Base-by-base conservation (phyloP, 2,888 invertebrate species). In the Chaetoderma sp. region DNA sequence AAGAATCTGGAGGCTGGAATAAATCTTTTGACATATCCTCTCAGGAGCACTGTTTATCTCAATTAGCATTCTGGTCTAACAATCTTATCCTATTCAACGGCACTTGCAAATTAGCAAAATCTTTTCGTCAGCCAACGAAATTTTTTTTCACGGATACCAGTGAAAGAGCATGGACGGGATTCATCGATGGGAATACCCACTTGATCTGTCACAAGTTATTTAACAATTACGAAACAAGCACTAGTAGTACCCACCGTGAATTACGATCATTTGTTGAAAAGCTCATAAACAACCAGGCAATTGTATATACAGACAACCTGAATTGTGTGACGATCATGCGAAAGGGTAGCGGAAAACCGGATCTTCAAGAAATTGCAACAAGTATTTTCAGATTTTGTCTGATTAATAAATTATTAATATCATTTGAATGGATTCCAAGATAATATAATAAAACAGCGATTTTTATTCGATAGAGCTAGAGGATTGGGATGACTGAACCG, bases 371-470 rank as follows among this genome's bases (percentile, higher is more conserved):
- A 25, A 10, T 52, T 23, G 39, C 52, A n/a, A 28, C 52, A 25
- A 30, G 30, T 32, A 27, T 60, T 25, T 60, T 45, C 21, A 36
- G 39, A 13, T 10, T n/a, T 13, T 36, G 39, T n/a, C n/a, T 36
- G n/a, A 10, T 10, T n/a, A 36, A n/a, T n/a, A 36, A 63, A 2
- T 36, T 63, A 1, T 33, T 6, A 21, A n/a, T 63, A 1, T 28
- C 18, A 16, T 1, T 30, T 25, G 23, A 47, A 30, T 62, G 62
- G 56, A 55, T 62, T n/a, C 55, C 56, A 3, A 55, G 62, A 32
- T 18, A 25, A 18, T 5, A 42, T 23, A 61, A 61, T 42, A 16
- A 18, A 28, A 18, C 16, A 1, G 61, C 61, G 5, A 55, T 55
- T 30, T 16, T 16, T 42, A 28, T 61, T 2, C 54, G 61, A 30